Base-by-base conservation (phyloP, 2,888 invertebrate species). In the Charanyca ferruginea region DNA sequence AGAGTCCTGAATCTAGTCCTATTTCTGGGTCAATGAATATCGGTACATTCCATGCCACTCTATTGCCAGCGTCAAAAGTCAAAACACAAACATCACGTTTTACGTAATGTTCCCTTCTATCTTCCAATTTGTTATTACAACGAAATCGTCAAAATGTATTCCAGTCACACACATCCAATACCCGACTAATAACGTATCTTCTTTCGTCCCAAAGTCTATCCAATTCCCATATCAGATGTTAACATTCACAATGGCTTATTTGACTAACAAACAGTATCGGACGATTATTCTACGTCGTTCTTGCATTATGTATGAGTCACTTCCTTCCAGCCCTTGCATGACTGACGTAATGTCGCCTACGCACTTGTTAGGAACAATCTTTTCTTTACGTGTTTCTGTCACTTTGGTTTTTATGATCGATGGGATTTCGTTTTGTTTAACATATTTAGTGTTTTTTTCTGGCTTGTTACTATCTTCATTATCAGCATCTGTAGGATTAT, bases 211-310 rank as follows among this genome's bases (percentile, higher is more conserved):
- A 41, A 61, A 55, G 51, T 59, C 45, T 63, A 55, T 47, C 60
- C 76, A 53, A 69, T 85, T 77, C 80, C 83, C 79, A 84, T 89
- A 91, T 90, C 87, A 85, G 87, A 91, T 90, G 88, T 86, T 83
- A 86, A 85, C 86, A 82, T 79, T 84, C 85, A 92, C 93, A 93
- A 94, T 92, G 81, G 88, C 91, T 91, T 93, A 94, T 94, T 94
- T 95, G 94, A 93, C 94, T 95, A 94, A 94, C 94, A 94, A 94
- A 93, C 93, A 89, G 89, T 88, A 91, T 92, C 87, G 88, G 87
- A 82, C 79, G 93, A 94, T 94, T 93, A 94, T 93, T 90, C 89
- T 86, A 78, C 79, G 64, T 49, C 68, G 77, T 66, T 68, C 79
- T 81, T 93, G 89, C 90, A 95, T 95, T 86, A 95, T 94, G 90